Percentiles rank a stretch among this genome's conserved stretches.
Conservation (phyloP, 2,797 vertebrate genomes). For the Muscicapa striata region DNA sequence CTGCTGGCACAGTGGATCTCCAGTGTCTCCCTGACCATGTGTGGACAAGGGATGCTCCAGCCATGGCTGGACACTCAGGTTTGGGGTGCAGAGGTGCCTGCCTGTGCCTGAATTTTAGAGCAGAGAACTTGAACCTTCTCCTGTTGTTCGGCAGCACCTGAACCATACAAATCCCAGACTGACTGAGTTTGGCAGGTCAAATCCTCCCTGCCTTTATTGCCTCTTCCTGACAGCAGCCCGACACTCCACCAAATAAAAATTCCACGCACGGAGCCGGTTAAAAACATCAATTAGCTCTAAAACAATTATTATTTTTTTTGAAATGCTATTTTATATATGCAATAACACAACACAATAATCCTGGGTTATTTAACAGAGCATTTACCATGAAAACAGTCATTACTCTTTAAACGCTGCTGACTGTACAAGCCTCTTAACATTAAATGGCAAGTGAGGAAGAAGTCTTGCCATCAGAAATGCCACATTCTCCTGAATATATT, state of each 20-base stretch:
- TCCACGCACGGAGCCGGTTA: slow-evolving; percentile 39
- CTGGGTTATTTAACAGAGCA: slow-evolving; percentile 81
- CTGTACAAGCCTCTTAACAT: slow-evolving; percentile 75
- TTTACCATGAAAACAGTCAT: slow-evolving; percentile 81
- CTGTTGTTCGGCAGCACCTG: background rate
- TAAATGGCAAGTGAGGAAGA: slow-evolving; percentile 76
- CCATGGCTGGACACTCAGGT: accelerated
- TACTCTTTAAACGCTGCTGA: slow-evolving; percentile 74
- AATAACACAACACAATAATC: slow-evolving; percentile 80
- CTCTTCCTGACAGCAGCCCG: slow-evolving; percentile 17
- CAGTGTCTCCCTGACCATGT: accelerated
- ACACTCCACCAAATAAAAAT: slow-evolving; percentile 56
- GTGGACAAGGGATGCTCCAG: background rate
- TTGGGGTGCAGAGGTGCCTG: background rate
- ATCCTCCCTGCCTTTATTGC: slow-evolving; percentile 22
- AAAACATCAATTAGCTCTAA: slow-evolving; percentile 81
- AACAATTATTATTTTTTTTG: slow-evolving; percentile 82
- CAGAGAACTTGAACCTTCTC: too few species aligned
- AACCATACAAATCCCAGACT: background rate
- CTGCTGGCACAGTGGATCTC: background rate
- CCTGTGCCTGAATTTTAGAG: background rate
- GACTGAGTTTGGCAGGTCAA: background rate
- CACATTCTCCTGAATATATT: slow-evolving; percentile 49
- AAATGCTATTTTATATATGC: slow-evolving; percentile 80
- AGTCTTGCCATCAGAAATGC: slow-evolving; percentile 72